Conservation (phyloP, 2,797 vertebrate species). For the Nothura maculosa region DNA sequence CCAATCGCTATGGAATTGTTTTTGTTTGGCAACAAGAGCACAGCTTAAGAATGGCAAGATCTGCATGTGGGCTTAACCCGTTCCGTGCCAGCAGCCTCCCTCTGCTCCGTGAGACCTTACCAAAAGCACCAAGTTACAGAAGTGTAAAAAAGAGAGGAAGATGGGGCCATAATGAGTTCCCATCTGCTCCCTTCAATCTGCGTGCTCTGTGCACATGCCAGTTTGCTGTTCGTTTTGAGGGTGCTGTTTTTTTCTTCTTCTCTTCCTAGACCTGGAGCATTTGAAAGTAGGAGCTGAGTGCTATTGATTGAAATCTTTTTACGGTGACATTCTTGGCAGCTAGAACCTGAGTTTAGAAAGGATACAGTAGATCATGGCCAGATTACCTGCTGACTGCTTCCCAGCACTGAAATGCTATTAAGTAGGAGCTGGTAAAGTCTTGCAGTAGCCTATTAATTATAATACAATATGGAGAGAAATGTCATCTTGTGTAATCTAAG, state of each 20-base stretch:
- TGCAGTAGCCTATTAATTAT: conserved; percentile 67
- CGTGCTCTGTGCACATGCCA: conserved; percentile 38
- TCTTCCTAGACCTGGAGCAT: conserved; percentile 54
- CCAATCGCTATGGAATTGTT: conserved; percentile 71
- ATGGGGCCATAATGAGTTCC: conserved; percentile 61
- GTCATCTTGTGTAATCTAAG: conserved; percentile 50
- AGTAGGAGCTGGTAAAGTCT: conserved; percentile 69
- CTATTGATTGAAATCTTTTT: conserved; percentile 64
- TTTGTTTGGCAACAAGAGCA: conserved; percentile 67
- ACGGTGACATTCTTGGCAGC: conserved; percentile 60
- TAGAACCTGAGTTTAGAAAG: conserved; percentile 63
- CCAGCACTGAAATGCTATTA: conserved; percentile 66
- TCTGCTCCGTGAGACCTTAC: conserved; percentile 31
- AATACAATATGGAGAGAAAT: conserved; percentile 62
- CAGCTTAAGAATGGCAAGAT: conserved; percentile 54
- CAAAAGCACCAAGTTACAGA: conserved; percentile 53
- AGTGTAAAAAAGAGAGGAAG: conserved; percentile 52
- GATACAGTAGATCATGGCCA: conserved; percentile 44
- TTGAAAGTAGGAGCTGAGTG: conserved; percentile 55
- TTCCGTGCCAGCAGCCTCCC: neutral
- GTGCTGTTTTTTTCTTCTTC: conserved; percentile 41
- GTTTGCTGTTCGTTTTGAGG: conserved; percentile 67
- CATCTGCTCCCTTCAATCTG: conserved; percentile 72
- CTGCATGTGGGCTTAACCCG: conserved; percentile 50
- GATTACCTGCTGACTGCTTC: conserved; percentile 68